These are phyloP conservation scores for Craniophora ligustri DNA, from an alignment of 2,888 invertebrate species.

Conservation along the genomic window DNA sequence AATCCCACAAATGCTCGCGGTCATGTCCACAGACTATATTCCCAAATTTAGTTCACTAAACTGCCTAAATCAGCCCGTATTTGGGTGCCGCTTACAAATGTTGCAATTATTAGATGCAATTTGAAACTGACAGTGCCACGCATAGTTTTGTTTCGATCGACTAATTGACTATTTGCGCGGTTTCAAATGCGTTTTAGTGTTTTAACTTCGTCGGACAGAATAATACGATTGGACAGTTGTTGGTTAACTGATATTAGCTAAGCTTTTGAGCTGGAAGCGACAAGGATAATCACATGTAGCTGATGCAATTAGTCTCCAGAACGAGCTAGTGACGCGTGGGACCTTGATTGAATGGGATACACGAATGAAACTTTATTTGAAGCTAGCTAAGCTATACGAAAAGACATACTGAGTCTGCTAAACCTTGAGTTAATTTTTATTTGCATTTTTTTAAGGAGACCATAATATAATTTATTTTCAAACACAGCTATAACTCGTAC, in stretches of 20 bases:
- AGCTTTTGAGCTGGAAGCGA: constrained; percentile 7
- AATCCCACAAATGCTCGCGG: constrained; percentile 66
- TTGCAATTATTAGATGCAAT: constrained; percentile 46
- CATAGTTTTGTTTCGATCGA: constrained; percentile 26
- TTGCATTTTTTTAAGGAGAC: no score
- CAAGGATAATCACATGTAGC: constrained; percentile 19
- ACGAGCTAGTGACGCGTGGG: neutral
- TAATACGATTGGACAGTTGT: constrained; percentile 21
- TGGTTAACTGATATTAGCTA: constrained; percentile 22
- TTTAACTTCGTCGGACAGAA: constrained; percentile 17
- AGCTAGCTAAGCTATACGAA: no score
- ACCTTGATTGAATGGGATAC: neutral
- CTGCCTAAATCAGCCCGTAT: constrained; percentile 42
- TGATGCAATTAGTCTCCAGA: constrained; percentile 3
- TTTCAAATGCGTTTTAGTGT: constrained; percentile 20
- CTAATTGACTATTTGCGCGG: constrained; percentile 38
- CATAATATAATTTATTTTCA: no score
- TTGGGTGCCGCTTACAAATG: constrained; percentile 45
- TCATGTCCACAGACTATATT: constrained; percentile 55
- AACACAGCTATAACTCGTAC: no score
- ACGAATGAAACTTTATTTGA: no score
- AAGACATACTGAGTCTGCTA: no score
- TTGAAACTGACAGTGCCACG: constrained; percentile 20
- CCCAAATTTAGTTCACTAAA: constrained; percentile 58
- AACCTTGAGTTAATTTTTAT: no score